These are phyloP conservation scores for Macrophya annulata DNA, from an alignment of 2,888 invertebrate genomes.

Conservation along the genomic window DNA sequence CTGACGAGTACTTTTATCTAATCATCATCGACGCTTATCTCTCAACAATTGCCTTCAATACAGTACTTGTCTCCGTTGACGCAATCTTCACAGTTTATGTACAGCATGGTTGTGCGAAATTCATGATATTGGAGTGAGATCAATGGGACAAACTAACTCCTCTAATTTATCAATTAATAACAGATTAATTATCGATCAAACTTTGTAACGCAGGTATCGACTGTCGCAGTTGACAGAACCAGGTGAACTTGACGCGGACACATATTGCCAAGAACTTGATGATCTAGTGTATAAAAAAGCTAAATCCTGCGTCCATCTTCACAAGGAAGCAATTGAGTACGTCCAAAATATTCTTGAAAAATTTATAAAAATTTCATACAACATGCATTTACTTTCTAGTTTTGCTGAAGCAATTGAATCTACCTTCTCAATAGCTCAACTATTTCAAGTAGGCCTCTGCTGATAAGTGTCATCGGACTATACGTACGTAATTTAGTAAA, in stretches of 20 bases:
- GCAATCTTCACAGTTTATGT: background rate
- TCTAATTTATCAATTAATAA: background rate
- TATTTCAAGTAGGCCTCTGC: background rate
- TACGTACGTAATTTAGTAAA: background rate
- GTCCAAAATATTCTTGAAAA: background rate
- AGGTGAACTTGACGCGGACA: background rate
- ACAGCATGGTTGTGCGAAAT: conserved; percentile 24
- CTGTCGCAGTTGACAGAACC: background rate
- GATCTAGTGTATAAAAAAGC: background rate
- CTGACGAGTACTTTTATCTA: background rate
- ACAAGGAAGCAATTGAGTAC: conserved; percentile 17
- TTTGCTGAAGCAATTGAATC: background rate
- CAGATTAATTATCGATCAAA: background rate
- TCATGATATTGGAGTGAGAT: conserved; percentile 5
- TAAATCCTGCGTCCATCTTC: background rate
- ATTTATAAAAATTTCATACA: background rate
- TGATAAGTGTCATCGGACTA: background rate
- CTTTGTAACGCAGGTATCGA: background rate
- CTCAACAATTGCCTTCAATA: background rate
- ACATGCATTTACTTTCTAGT: background rate
- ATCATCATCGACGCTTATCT: background rate
- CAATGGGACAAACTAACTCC: background rate
- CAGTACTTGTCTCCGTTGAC: background rate
- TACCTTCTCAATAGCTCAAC: background rate
- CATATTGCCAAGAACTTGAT: background rate